phyloP scores from a whole-genome alignment of 2,888 invertebrate species.

The Quadroppia sp. region DNA sequence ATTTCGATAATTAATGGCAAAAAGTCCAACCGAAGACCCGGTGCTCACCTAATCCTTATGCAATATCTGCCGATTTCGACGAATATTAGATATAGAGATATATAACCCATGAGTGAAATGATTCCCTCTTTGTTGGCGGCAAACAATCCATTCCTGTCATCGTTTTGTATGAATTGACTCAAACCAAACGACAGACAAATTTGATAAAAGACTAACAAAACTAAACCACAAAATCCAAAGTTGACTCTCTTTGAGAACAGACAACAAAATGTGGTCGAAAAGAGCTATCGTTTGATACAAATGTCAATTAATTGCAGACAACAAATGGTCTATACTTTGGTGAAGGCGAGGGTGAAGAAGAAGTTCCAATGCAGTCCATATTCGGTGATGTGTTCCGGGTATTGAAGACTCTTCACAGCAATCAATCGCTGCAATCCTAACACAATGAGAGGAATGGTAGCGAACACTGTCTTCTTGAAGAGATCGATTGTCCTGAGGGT shows the following conservation, averaged over 20 bases:
- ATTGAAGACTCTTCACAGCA: conserved; percentile 61
- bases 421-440: conserved; percentile 55
- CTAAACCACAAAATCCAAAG: conserved; percentile 59
- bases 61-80: conserved; percentile 62
- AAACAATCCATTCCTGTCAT: conserved; percentile 61
- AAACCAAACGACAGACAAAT: conserved; percentile 55
- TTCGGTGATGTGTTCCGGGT: conserved; percentile 82
- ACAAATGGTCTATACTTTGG: conserved; percentile 59
- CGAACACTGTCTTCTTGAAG: conserved; percentile 38
- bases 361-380: conserved; percentile 99
- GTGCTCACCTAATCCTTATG: conserved; percentile 51
- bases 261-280: conserved; percentile 63
- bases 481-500: conserved; percentile 59
- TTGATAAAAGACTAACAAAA: conserved; percentile 53
- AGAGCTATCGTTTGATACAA: conserved; percentile 52
- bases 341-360: conserved; percentile 82
- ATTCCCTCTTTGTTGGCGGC: conserved; percentile 89
- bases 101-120: conserved; percentile 75
- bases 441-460: conserved; percentile 51
- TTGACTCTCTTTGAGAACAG: conserved; percentile 58
- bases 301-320: background rate
- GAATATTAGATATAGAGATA: conserved; percentile 73
- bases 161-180: conserved; percentile 67
- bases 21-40: too few relatives aligned
- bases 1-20: too few relatives aligned